A percentile compares a stretch with the other conserved stretches of the same genome.
phyloP scores from a whole-genome alignment of 2,888 invertebrate genomes.

The Philopedon plagiatum region DNA sequence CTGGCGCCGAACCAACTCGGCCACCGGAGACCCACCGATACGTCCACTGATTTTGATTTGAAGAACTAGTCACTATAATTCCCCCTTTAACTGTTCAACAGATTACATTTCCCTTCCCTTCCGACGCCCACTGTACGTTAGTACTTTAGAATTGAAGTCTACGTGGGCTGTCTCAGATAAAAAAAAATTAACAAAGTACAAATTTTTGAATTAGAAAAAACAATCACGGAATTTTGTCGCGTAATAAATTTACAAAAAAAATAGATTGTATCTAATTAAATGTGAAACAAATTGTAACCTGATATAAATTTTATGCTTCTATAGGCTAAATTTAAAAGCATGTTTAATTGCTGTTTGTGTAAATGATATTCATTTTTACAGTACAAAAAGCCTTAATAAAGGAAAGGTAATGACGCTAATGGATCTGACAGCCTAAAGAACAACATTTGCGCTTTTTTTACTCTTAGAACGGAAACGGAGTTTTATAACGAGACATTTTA shows the following conservation, averaged over 20 bases:
- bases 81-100: no score
- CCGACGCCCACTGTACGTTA: no score
- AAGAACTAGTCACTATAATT: no score
- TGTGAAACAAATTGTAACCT: not conserved
- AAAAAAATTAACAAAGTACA: no score
- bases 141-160: no score
- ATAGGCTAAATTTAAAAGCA: not conserved
- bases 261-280: not conserved
- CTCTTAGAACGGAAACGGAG: not conserved
- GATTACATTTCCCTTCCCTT: no score
- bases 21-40: no score
- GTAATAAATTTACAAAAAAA: not conserved
- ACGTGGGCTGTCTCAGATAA: no score
- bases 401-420: conserved; percentile 20
- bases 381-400: conserved; percentile 8
- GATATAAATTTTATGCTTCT: not conserved
- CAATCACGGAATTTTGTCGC: not conserved
- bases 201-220: no score
- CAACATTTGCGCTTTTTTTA: conserved; percentile 4
- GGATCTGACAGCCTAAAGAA: conserved; percentile 19
- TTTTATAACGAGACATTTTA: not conserved
- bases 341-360: not conserved
- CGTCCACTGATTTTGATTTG: no score
- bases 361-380: not conserved
- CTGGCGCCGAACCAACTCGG: no score